These are phyloP conservation scores for Idaea dimidiata DNA, from an alignment of 2,888 invertebrate genomes.

Conservation along the genomic window DNA sequence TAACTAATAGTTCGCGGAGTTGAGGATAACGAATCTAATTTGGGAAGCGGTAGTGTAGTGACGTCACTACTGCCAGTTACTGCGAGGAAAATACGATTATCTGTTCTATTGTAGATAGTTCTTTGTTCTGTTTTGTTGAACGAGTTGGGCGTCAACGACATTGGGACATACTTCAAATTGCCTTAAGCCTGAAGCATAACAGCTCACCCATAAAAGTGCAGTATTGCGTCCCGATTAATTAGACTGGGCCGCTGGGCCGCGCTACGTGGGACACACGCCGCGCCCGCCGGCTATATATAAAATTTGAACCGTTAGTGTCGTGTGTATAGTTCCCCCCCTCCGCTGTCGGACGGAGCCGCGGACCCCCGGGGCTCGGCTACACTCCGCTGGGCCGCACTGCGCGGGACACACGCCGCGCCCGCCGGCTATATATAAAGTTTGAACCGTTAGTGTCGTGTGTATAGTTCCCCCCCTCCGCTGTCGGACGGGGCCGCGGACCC, in stretches of 20 bases:
- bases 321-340: constrained; percentile 50
- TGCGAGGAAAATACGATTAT: neutral
- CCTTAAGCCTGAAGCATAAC: too few relatives aligned
- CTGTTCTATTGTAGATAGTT: neutral
- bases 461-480: constrained; percentile 57
- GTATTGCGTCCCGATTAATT: too few relatives aligned
- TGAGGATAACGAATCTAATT: neutral
- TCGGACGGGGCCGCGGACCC: constrained; percentile 41
- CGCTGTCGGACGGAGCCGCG: constrained; percentile 47
- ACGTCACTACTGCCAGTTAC: neutral
- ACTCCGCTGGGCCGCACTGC: constrained; percentile 91
- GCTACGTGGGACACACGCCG: constrained; percentile 89
- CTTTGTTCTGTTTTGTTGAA: neutral
- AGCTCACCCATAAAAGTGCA: too few relatives aligned
- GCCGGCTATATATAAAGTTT: constrained; percentile 90
- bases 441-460: neutral
- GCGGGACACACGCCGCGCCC: constrained; percentile 89
- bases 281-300: constrained; percentile 89
- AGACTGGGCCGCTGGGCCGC: constrained; percentile 92
- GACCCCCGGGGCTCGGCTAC: constrained; percentile 77
- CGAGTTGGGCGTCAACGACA: too few relatives aligned
- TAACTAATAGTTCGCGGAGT: neutral
- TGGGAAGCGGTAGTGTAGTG: neutral
- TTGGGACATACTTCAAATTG: too few relatives aligned
- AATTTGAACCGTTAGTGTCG: constrained; percentile 74